These are phyloP conservation scores for Philereme vetulata DNA, from an alignment of 2,888 invertebrate species.

Conservation along the genomic window DNA sequence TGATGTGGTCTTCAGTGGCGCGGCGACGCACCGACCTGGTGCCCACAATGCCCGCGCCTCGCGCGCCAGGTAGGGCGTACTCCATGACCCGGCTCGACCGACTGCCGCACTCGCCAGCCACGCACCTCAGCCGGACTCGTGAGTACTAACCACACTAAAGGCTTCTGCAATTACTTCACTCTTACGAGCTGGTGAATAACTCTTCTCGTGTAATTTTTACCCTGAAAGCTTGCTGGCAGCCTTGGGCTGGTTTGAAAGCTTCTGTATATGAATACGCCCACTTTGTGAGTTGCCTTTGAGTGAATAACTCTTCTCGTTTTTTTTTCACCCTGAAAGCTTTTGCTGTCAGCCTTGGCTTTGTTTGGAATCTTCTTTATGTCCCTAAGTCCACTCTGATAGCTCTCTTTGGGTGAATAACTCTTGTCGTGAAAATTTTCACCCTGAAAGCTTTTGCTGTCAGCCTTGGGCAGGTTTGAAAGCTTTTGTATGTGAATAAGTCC, in stretches of 20 bases:
- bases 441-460: neutral
- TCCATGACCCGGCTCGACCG: constrained; percentile 96
- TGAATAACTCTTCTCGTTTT: too few relatives aligned
- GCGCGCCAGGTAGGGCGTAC: constrained; percentile 89
- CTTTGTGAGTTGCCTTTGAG: too few relatives aligned
- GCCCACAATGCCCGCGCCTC: constrained; percentile 91
- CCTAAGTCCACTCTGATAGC: neutral
- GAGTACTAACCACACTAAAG: constrained; percentile 44
- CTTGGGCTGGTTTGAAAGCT: constrained; percentile 9
- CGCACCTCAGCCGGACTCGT: constrained; percentile 73
- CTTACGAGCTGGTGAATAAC: neutral
- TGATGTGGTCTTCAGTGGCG: constrained; percentile 90
- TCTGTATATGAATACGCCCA: too few relatives aligned
- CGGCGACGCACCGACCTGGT: constrained; percentile 95
- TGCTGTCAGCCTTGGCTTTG: too few relatives aligned
- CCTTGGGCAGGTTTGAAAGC: constrained; percentile 10
- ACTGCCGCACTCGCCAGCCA: constrained; percentile 63
- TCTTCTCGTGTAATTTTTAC: neutral
- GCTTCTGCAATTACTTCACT: constrained; percentile 5
- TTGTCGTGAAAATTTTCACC: too few relatives aligned
- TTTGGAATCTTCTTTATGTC: too few relatives aligned
- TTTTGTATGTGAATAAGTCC: too few relatives aligned
- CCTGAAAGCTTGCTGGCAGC: constrained; percentile 1
- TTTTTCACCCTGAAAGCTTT: too few relatives aligned
- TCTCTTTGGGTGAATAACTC: too few relatives aligned